A percentile compares a stretch with the other conserved stretches of the same genome.
Evolutionary conservation across 2,797 vertebrate genomes (phyloP).

Genomic region (Sciaenops ocellatus): DNA sequence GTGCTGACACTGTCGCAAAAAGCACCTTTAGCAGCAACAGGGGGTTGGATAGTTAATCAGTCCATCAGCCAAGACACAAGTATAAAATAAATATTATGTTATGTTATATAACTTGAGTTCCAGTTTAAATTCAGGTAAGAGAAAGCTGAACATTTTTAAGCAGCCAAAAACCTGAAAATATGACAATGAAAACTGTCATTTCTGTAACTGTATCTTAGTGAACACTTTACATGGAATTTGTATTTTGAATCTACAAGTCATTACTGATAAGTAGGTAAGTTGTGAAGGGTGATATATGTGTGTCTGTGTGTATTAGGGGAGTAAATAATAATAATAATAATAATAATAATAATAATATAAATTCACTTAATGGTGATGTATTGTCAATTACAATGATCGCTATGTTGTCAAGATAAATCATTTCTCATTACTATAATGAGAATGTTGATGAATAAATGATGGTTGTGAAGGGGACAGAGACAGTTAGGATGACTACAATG

Average conservation of each 20-base stretch:
- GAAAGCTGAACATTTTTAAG: background rate
- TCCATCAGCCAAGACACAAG: background rate
- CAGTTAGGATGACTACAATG: constrained; percentile 26
- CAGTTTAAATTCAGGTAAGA: background rate
- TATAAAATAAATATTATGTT: background rate
- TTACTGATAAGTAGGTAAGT: background rate
- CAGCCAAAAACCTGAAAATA: background rate
- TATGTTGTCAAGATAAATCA: constrained; percentile 7
- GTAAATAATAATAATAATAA: background rate
- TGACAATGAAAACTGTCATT: background rate
- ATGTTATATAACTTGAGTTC: background rate
- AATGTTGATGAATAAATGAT: constrained; percentile 10
- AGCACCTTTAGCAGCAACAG: background rate
- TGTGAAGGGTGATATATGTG: background rate
- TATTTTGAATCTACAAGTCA: no score
- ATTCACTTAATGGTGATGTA: constrained; percentile 3
- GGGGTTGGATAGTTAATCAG: background rate
- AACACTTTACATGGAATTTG: background rate
- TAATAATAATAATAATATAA: background rate
- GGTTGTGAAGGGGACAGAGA: constrained; percentile 26
- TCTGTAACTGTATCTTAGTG: background rate
- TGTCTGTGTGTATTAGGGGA: no score
- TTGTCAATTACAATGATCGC: constrained; percentile 1
- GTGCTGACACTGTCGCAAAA: background rate
- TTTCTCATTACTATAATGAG: background rate